These are phyloP conservation scores for Odobenus rosmarus DNA, from an alignment of 2,113 vertebrate species.

Conservation along the genomic window DNA sequence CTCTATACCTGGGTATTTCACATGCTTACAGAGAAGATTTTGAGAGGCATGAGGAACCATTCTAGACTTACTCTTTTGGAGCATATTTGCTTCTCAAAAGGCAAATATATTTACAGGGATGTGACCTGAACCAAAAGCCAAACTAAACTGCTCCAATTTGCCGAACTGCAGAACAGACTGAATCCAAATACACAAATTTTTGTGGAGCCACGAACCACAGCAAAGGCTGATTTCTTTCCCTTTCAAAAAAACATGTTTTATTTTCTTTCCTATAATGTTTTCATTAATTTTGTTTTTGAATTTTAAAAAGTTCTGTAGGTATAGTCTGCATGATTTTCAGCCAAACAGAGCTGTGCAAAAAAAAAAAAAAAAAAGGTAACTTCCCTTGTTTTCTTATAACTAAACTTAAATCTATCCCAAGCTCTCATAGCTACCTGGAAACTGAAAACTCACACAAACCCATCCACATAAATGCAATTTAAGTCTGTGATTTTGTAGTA, in stretches of 20 bases:
- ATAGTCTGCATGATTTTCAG: neutral
- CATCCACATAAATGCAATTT: neutral
- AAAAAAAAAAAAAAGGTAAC: neutral
- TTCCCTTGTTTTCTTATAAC: neutral
- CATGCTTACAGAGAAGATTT: neutral
- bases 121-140: neutral
- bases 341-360: neutral
- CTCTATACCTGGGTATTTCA: neutral
- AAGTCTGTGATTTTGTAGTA: neutral
- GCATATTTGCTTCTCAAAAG: neutral
- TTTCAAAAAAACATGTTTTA: constrained; percentile 9
- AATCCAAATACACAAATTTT: constrained; percentile 29
- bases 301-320: neutral
- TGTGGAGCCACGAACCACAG: neutral
- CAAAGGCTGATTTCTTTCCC: neutral
- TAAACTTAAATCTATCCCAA: neutral
- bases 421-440: neutral
- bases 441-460: neutral
- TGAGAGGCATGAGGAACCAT: neutral
- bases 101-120: neutral
- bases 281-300: constrained; percentile 52
- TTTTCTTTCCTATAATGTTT: constrained; percentile 33
- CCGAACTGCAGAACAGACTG: constrained; percentile 40
- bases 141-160: neutral
- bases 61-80: neutral